phyloP scores from a whole-genome alignment of 2,888 invertebrate genomes.

The Chouioia cunea region DNA sequence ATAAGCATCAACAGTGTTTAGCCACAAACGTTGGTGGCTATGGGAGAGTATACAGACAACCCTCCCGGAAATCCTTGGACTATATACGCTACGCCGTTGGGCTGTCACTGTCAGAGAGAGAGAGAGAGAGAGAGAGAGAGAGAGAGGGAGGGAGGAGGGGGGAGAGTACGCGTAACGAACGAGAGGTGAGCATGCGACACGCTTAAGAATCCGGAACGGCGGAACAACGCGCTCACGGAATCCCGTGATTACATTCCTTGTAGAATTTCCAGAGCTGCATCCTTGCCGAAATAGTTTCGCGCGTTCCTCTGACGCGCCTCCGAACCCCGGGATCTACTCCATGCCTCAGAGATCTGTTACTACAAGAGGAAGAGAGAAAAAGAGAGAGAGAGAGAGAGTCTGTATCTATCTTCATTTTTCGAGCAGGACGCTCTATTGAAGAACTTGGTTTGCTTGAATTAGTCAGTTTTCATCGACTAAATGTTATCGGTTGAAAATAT shows the following conservation, averaged over 20 bases:
- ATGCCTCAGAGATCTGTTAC: too few species aligned
- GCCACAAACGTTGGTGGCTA: slow-evolving; percentile 21
- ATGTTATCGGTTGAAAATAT: too few species aligned
- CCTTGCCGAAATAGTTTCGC: slow-evolving; percentile 43
- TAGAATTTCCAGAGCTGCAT: slow-evolving; percentile 46
- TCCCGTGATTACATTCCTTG: slow-evolving; percentile 68
- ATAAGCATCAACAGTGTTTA: slow-evolving; percentile 7
- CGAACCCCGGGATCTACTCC: too few species aligned
- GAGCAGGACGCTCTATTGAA: too few species aligned
- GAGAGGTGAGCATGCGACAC: slow-evolving; percentile 47
- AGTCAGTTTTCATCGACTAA: too few species aligned
- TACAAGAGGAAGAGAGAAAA: too few species aligned
- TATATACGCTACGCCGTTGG: background rate
- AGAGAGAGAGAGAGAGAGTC: too few species aligned
- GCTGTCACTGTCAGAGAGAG: slow-evolving; percentile 33
- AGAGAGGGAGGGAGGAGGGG: slow-evolving; percentile 1
- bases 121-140: slow-evolving; percentile 1
- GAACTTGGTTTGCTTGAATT: too few species aligned
- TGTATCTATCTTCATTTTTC: too few species aligned
- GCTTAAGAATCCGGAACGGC: slow-evolving; percentile 67
- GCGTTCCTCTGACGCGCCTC: slow-evolving; percentile 33
- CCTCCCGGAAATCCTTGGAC: slow-evolving; percentile 24
- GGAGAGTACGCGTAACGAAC: slow-evolving; percentile 15
- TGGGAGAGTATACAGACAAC: background rate
- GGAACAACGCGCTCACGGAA: slow-evolving; percentile 62